Conservation (phyloP, 2,888 invertebrate species). For the Tridacna crocea region DNA sequence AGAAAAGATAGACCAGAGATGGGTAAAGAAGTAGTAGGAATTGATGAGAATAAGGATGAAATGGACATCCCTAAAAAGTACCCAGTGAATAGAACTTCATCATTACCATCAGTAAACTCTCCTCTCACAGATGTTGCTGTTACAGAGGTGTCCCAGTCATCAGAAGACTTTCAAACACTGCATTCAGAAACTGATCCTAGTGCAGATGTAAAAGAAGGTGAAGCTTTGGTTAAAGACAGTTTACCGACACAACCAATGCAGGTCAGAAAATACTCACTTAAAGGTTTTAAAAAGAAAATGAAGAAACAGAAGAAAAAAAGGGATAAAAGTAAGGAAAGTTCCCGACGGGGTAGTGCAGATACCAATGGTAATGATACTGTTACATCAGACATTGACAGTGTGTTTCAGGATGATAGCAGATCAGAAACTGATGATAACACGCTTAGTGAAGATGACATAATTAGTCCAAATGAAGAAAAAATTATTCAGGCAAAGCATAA, state of each 20-base stretch:
- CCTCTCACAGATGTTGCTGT: conserved; percentile 14
- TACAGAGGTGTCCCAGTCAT: conserved; percentile 16
- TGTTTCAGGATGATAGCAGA: conserved; percentile 47
- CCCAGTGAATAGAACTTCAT: conserved; percentile 37
- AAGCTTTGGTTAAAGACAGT: conserved; percentile 29
- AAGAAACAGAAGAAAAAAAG: conserved; percentile 51
- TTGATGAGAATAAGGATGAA: not conserved
- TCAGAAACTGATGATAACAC: conserved; percentile 51
- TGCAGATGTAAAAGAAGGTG: conserved; percentile 39
- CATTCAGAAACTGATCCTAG: conserved; percentile 34
- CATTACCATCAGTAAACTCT: conserved; percentile 46
- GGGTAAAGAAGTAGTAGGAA: not conserved
- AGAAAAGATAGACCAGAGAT: conserved; percentile 9
- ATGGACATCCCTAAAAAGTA: conserved; percentile 23
- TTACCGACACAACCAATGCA: conserved; percentile 32
- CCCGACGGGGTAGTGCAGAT: not conserved
- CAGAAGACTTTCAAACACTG: conserved; percentile 34
- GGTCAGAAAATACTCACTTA: conserved; percentile 56
- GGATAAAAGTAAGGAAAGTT: conserved; percentile 31
- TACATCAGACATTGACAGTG: conserved; percentile 27
- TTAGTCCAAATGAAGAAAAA: conserved; percentile 34
- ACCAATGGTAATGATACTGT: conserved; percentile 11
- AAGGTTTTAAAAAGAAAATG: conserved; percentile 61
- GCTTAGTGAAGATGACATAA: conserved; percentile 47
- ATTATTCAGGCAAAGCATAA: conserved; percentile 25